Evolutionary conservation across 1,140 invertebrate species (phyloP).

Genomic region (Linepithema humile): DNA sequence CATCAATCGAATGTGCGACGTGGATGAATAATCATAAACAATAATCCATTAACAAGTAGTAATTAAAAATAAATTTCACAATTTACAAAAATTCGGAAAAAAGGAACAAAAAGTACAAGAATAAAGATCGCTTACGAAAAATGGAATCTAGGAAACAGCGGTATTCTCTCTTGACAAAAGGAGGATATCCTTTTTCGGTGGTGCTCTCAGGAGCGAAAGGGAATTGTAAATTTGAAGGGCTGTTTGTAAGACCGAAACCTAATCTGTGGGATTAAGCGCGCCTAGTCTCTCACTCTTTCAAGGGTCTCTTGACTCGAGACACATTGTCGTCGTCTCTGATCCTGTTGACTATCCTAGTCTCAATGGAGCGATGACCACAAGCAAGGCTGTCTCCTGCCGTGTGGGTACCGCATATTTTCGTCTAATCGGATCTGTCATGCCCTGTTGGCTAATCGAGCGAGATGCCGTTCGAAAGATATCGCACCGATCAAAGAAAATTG

Average conservation of each 20-base stretch:
- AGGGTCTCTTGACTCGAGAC: constrained; percentile 77
- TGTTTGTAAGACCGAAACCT: constrained; percentile 49
- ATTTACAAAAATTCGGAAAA: neutral
- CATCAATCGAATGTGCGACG: neutral
- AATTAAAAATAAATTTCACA: too few relatives aligned
- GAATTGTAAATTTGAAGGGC: constrained; percentile 7
- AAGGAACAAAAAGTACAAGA: neutral
- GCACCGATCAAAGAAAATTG: constrained; percentile 22
- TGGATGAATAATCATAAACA: neutral
- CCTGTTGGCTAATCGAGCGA: constrained; percentile 73
- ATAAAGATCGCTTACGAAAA: neutral
- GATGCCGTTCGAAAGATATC: neutral
- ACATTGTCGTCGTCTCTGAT: constrained; percentile 76
- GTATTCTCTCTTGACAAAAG: neutral
- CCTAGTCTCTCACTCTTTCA: constrained; percentile 59
- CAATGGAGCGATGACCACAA: constrained; percentile 52
- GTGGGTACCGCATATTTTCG: constrained; percentile 69
- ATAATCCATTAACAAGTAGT: neutral
- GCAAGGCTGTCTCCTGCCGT: constrained; percentile 48
- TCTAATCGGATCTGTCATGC: constrained; percentile 78
- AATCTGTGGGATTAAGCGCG: constrained; percentile 73
- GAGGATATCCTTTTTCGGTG: neutral
- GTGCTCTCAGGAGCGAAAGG: neutral
- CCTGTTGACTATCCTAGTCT: constrained; percentile 66
- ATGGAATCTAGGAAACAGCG: too few relatives aligned